Conservation (phyloP, 2,113 vertebrate species). For the Machaerirhynchus nigripectus region DNA sequence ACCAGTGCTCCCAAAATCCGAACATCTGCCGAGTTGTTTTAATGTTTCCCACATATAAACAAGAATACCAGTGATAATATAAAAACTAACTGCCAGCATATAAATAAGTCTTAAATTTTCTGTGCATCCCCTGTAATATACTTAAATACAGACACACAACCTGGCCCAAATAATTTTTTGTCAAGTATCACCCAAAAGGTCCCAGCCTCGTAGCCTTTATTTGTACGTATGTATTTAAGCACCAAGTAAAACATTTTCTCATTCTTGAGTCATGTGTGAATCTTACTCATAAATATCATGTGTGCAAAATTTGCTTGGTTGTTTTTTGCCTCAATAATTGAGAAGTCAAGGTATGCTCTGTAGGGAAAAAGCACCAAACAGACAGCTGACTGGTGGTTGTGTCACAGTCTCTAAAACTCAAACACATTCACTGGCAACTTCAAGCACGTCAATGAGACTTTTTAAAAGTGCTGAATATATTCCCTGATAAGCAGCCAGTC, state of each 20-base stretch:
- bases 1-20: neutral
- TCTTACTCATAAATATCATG: neutral
- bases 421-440: neutral
- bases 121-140: neutral
- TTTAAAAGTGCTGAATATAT: neutral
- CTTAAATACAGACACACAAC: neutral
- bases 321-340: neutral
- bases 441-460: neutral
- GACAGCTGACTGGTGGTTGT: neutral
- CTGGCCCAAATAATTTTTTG: neutral
- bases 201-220: neutral
- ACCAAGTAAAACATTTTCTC: neutral
- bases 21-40: neutral
- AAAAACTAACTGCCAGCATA: neutral
- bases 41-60: neutral
- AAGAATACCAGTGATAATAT: neutral
- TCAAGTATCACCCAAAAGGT: neutral
- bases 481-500: neutral
- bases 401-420: neutral
- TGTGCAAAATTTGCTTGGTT: neutral
- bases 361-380: neutral
- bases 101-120: neutral
- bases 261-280: neutral
- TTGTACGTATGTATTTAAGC: neutral
- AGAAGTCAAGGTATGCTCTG: neutral